Evolutionary conservation across 1,140 invertebrate genomes (phyloP), one percentile per base, ranked within the genome.

Genomic region (Argopecten irradians): DNA sequence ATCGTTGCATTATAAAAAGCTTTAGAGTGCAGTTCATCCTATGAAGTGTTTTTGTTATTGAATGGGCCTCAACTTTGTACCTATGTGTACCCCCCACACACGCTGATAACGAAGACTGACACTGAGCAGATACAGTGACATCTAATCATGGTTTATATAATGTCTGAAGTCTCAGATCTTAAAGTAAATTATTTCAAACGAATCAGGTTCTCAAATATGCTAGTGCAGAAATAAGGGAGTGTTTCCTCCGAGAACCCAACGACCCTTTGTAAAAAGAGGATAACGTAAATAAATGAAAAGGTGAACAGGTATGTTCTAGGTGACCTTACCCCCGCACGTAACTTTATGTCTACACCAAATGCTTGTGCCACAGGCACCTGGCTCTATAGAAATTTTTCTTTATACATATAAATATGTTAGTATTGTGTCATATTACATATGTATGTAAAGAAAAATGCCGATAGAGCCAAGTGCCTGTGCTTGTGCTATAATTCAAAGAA

Each of bases 91-190:
- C 28, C 55, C 55, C n/a, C 22, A 28, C 55, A 1, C 55, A 71
- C 28, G 55, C 55, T 71, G 55, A 71, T 71, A 71, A 71, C 55
- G 22, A 71, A 71, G 28, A 16, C n/a, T 71, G 22, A 71, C 55
- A 71, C 28, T 71, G 55, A 71, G 1, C 55, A 71, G 55, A 71
- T 71, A 71, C 55, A 71, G 7, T 71, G 55, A 71, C 55, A 71
- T 71, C 5, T 71, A 71, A 71, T 71, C n/a, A n/a, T n/a, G n/a
- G 55, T 71, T 71, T 71, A 71, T n/a, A n/a, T 71, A 71, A 71
- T 7, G 55, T 71, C 16, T 71, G n/a, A 71, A 71, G 55, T 71
- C 22, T n/a, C n/a, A 71, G 55, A 71, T n/a, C n/a, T n/a, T n/a
- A n/a, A n/a, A n/a, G 55, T 3, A 19, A 19, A 39, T 39, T 8